A percentile compares a stretch with the other conserved stretches of the same genome.
Evolutionary conservation across 2,888 invertebrate genomes (phyloP).

Genomic region (Erebia ligea): DNA sequence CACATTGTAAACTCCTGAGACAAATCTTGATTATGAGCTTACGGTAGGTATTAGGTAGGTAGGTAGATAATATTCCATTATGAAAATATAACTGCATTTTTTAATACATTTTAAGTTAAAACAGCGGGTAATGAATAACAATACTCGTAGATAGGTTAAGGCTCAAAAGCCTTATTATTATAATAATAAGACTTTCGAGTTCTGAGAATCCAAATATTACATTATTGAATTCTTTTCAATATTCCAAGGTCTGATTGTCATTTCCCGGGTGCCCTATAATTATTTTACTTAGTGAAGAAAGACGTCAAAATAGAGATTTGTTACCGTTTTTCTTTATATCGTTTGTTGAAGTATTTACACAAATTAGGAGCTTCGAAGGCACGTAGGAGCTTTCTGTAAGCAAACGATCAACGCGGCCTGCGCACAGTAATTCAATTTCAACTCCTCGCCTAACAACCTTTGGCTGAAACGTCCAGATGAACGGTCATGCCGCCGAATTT

Average conservation of each 20-base stretch:
- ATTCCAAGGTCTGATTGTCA: neutral
- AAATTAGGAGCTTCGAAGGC: conserved; percentile 2
- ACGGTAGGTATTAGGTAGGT: no score
- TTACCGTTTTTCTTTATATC: neutral
- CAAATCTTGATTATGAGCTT: no score
- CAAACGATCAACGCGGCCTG: conserved; percentile 46
- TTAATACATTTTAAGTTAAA: no score
- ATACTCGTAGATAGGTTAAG: no score
- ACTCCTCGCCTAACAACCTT: conserved; percentile 67
- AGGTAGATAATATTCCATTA: no score
- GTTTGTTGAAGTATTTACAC: neutral
- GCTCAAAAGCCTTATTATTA: no score
- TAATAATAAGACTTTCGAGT: no score
- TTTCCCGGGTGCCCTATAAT: neutral
- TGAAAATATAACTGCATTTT: no score
- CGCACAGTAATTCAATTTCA: conserved; percentile 69
- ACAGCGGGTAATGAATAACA: no score
- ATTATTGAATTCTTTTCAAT: no score
- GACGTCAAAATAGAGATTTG: neutral
- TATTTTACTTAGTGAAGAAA: neutral
- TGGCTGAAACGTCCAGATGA: conserved; percentile 67
- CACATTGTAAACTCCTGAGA: neutral
- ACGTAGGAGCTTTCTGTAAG: conserved; percentile 21
- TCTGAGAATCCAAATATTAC: no score
- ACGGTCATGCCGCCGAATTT: conserved; percentile 67